Conservation (phyloP, 2,797 vertebrate species). For the Cichlasoma orientale region DNA sequence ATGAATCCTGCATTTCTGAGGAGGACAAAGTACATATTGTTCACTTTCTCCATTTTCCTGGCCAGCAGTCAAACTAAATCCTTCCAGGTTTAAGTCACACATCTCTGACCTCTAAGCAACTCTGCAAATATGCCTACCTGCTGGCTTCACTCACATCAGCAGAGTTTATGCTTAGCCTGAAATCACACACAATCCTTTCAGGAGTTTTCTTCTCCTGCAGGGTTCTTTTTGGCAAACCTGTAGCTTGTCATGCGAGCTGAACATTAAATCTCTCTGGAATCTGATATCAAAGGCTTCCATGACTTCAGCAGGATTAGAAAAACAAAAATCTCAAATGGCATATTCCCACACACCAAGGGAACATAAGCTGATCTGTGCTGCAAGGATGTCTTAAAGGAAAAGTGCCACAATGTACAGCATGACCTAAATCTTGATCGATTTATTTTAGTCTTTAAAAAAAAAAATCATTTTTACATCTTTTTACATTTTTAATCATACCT, state of each 20-base stretch:
- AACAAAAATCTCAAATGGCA: conserved; percentile 14
- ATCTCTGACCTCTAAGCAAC: background rate
- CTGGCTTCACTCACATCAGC: background rate
- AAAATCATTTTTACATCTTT: too few relatives aligned
- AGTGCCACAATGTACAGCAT: fast-evolving
- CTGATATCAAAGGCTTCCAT: conserved; percentile 3
- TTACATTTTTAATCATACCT: too few relatives aligned
- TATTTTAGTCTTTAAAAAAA: too few relatives aligned
- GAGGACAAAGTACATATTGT: background rate
- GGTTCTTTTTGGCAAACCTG: background rate
- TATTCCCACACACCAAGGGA: background rate
- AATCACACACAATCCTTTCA: background rate
- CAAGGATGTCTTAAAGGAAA: background rate
- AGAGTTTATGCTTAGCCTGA: background rate
- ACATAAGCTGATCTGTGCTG: background rate
- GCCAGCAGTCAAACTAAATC: background rate
- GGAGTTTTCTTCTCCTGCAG: background rate
- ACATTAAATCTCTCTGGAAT: conserved; percentile 40
- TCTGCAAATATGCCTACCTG: conserved; percentile 3
- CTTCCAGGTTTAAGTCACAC: background rate
- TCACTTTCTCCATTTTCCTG: background rate
- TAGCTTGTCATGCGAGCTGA: background rate
- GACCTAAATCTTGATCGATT: background rate
- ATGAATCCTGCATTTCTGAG: background rate
- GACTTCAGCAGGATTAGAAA: conserved; percentile 30